Percentiles rank a stretch among this genome's conserved stretches.
phyloP scores from a whole-genome alignment of 2,113 vertebrate genomes.

The Clarias macrocephalus region DNA sequence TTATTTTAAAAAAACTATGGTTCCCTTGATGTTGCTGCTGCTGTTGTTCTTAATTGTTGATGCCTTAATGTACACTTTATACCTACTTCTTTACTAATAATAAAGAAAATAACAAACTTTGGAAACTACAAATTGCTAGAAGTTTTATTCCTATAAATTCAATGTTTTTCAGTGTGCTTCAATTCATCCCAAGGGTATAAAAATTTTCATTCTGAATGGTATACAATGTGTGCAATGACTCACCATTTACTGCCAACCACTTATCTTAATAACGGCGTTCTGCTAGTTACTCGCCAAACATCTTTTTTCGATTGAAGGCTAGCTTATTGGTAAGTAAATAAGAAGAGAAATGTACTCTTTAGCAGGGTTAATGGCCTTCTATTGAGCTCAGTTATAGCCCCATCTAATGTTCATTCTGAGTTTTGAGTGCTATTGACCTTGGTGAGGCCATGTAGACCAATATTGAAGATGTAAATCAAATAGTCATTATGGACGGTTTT shows the following conservation, averaged over 20 bases:
- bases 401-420: constrained; percentile 60
- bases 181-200: not conserved
- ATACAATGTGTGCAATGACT: not conserved
- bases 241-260: not conserved
- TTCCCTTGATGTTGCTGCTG: not conserved
- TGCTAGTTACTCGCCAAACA: not conserved
- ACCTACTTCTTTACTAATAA: not conserved
- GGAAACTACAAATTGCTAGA: not conserved
- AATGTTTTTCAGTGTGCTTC: not conserved
- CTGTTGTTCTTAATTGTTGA: not conserved
- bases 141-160: not conserved
- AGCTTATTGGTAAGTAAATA: constrained; percentile 30
- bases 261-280: not conserved
- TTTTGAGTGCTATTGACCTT: constrained; percentile 71
- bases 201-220: not conserved
- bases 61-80: not conserved
- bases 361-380: constrained; percentile 58
- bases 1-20: not conserved
- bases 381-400: constrained; percentile 61
- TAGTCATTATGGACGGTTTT: constrained; percentile 65
- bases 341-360: constrained; percentile 52
- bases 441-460: constrained; percentile 60
- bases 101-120: not conserved
- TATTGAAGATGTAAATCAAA: constrained; percentile 66
- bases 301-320: not conserved